Conservation (phyloP, 92 coral and sea anemone species). For the Galaxea fascicularis region DNA sequence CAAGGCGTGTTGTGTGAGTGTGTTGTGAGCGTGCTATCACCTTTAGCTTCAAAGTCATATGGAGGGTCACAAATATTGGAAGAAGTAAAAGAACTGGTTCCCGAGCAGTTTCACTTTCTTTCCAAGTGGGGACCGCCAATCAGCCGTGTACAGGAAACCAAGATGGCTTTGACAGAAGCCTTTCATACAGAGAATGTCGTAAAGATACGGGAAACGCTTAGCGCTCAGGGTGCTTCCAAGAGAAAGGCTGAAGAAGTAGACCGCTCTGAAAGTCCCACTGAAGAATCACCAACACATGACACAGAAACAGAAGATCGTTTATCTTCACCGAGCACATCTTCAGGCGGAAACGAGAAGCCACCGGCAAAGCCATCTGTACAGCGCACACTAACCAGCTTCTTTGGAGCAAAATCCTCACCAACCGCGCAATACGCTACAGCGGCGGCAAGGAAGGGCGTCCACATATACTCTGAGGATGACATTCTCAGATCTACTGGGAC, state of each 20-base stretch:
- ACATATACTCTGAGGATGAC: slow-evolving; percentile 42
- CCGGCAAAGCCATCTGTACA: slow-evolving; percentile 25
- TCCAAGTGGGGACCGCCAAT: slow-evolving; percentile 52
- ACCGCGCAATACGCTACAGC: slow-evolving; percentile 31
- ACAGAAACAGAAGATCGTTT: background rate
- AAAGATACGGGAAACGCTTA: slow-evolving; percentile 24
- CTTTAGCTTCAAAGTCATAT: too few species aligned
- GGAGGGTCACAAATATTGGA: too few species aligned
- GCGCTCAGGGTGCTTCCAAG: slow-evolving; percentile 28
- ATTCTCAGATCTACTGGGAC: slow-evolving; percentile 29
- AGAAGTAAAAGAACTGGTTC: slow-evolving; percentile 47
- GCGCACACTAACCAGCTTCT: slow-evolving; percentile 45
- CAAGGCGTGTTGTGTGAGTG: too few species aligned
- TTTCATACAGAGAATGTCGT: slow-evolving; percentile 25
- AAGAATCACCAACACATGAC: slow-evolving; percentile 10
- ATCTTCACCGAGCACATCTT: background rate
- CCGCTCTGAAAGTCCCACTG: background rate
- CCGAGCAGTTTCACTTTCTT: slow-evolving; percentile 37
- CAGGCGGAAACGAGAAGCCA: slow-evolving; percentile 8
- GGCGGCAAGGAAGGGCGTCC: slow-evolving; percentile 55
- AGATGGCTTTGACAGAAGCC: slow-evolving; percentile 37
- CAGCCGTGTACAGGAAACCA: slow-evolving; percentile 49
- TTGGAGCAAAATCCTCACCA: slow-evolving; percentile 53
- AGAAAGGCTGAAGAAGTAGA: slow-evolving; percentile 29
- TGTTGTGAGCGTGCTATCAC: too few species aligned